Evolutionary conservation across 2,113 vertebrate genomes (phyloP), one percentile per base, ranked within the genome.

Genomic region (Hippolais icterina): DNA sequence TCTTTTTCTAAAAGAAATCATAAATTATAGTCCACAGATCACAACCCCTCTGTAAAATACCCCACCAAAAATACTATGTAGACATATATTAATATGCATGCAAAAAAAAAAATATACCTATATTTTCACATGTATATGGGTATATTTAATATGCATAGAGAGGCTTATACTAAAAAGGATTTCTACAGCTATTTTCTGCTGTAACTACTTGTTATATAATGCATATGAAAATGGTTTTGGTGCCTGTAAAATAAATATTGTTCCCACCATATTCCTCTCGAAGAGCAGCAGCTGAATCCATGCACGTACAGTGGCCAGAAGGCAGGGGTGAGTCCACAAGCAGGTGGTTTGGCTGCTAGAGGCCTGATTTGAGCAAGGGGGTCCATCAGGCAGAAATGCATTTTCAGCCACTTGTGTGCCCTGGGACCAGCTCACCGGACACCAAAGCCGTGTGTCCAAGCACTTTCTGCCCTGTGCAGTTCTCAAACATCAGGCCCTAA

Each of bases 401-500:
- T 35, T 81, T 53, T 53, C 39, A 82, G 56, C 35, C 37, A 11
- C 22, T 39, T 0, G 1, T 5, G 8, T n/a, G 24, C 14, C 24
- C 50, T 33, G 27, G 31, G 23, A 71, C 12, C 44, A 21, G 49
- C 28, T 69, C 1, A 0, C 5, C 2, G 0, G 42, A 29, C 22
- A 68, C 25, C 6, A 8, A 37, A 31, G 28, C 2, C 1, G 0
- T 7, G 19, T 47, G 29, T 28, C 11, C n/a, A 66, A 59, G 23
- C 24, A 46, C 12, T 5, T 86, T 46, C n/a, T 69, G 64, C 22
- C 25, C 42, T 2, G 5, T 4, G n/a, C 23, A 22, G 14, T 19
- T 59, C 39, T 81, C 68, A 59, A 29, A 35, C 10, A 17, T 33
- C 59, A 46, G 31, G 13, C 5, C 15, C 11, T 64, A 57, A 31